These are phyloP conservation scores for Drosophila neocordata DNA, from an alignment of 1,140 invertebrate species.

Conservation along the genomic window DNA sequence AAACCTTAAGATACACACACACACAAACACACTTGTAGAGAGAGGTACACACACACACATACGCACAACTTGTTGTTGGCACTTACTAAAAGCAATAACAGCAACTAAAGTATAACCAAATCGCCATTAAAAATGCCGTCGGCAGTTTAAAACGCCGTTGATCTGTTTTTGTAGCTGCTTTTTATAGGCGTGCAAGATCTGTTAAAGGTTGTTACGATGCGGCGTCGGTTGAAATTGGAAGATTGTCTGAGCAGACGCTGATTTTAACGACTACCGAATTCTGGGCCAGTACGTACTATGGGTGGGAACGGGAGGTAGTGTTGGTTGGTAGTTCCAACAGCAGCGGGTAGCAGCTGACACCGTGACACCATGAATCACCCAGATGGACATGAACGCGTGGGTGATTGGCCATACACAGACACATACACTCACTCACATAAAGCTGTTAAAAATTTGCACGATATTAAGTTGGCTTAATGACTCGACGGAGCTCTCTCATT, in stretches of 20 bases:
- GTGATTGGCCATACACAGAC: constrained; percentile 37
- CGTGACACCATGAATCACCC: constrained; percentile 65
- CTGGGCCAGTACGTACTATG: constrained; percentile 10
- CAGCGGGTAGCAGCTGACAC: constrained; percentile 45
- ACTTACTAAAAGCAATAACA: constrained; percentile 41
- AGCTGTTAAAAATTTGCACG: constrained; percentile 75
- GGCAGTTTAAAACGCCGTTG: constrained; percentile 47
- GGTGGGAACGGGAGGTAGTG: neutral
- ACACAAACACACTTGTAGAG: constrained; percentile 10
- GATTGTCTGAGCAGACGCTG: constrained; percentile 26
- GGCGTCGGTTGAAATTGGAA: constrained; percentile 25
- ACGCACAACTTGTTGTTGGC: constrained; percentile 40
- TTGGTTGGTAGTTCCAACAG: constrained; percentile 3
- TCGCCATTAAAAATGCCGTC: constrained; percentile 56
- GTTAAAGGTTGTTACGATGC: constrained; percentile 60
- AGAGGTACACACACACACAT: neutral
- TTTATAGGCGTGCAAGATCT: constrained; percentile 74
- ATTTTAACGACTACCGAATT: constrained; percentile 76
- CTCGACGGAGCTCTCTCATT: constrained; percentile 34
- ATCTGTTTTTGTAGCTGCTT: constrained; percentile 58
- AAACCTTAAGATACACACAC: constrained; percentile 28
- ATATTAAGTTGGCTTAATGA: constrained; percentile 76
- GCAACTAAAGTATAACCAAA: constrained; percentile 35
- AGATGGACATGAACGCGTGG: constrained; percentile 44
- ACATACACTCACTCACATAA: constrained; percentile 51